Evolutionary conservation across 2,888 invertebrate genomes (phyloP).

Genomic region (Pyrochroa serraticornis): DNA sequence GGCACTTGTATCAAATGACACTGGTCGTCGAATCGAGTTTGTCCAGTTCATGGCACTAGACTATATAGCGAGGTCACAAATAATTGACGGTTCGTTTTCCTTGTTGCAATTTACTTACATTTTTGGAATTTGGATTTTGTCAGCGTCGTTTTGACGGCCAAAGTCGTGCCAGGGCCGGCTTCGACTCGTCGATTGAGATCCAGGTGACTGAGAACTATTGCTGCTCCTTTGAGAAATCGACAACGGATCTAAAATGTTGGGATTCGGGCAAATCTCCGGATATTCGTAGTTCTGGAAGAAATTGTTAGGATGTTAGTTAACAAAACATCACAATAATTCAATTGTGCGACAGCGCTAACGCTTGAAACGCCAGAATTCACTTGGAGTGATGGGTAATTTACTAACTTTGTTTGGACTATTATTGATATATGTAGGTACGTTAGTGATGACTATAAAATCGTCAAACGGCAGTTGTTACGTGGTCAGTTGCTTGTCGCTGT

Average conservation of each 20-base stretch:
- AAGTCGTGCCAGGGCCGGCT: slow-evolving; percentile 94
- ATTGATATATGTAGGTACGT: neutral
- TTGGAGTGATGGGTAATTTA: neutral
- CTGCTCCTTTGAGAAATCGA: slow-evolving; percentile 53
- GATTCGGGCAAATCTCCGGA: slow-evolving; percentile 79
- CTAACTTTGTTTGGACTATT: neutral
- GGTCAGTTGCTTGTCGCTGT: no score
- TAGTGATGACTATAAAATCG: no score
- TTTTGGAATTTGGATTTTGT: slow-evolving; percentile 98
- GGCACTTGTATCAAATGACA: slow-evolving; percentile 48
- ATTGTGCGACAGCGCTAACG: neutral
- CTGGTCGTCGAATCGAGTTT: slow-evolving; percentile 49
- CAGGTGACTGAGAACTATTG: slow-evolving; percentile 54
- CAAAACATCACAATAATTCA: slow-evolving; percentile 4
- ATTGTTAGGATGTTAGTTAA: slow-evolving; percentile 18
- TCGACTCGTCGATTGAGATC: slow-evolving; percentile 66
- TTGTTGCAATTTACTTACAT: slow-evolving; percentile 73
- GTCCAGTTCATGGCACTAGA: slow-evolving; percentile 47
- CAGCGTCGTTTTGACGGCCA: slow-evolving; percentile 90
- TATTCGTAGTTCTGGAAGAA: slow-evolving; percentile 85
- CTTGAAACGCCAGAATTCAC: neutral
- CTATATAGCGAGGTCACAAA: slow-evolving; percentile 45
- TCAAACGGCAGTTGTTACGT: no score
- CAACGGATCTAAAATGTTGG: slow-evolving; percentile 54
- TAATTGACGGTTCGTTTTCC: slow-evolving; percentile 40